These are phyloP conservation scores for Rattus norvegicus DNA, from an alignment of 2,113 vertebrate genomes.

Conservation along the genomic window GRCr8 NC_086021.1:186092501-186093000, in stretches of 20 bases:
- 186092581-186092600: accelerated
- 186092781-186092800: not conserved
- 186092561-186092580: not conserved
- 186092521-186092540: not conserved
- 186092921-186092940: not conserved
- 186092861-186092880: not conserved
- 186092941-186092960: not conserved
- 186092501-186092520: not conserved
- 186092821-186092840: not conserved
- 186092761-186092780: not conserved
- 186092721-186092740: not conserved
- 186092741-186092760: not conserved
- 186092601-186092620: not conserved
- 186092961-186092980: not conserved
- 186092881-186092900: not conserved
- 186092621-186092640: accelerated
- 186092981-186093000: not conserved
- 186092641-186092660: not conserved
- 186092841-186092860: not conserved
- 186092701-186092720: not conserved
- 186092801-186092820: not conserved
- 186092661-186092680: not conserved
- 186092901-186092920: not conserved
- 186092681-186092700: not conserved
- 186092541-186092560: not conserved